phyloP scores from a whole-genome alignment of 2,797 vertebrate species.

The Dryobates pubescens region DNA sequence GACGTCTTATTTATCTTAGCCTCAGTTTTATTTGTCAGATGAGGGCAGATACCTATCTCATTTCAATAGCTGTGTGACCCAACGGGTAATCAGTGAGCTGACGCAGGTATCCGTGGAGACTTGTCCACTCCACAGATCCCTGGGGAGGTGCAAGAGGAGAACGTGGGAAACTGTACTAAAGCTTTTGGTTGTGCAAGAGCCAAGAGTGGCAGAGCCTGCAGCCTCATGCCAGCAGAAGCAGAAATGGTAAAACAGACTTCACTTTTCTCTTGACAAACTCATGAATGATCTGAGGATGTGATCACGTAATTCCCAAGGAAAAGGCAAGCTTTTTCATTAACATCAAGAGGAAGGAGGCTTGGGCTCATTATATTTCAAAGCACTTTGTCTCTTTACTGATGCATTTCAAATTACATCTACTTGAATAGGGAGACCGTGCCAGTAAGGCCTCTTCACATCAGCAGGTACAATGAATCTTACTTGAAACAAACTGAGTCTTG shows the following conservation, averaged over 20 bases:
- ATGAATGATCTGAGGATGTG: neutral
- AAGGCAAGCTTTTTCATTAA: neutral
- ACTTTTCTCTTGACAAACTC: neutral
- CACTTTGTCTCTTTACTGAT: neutral
- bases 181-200: neutral
- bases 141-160: neutral
- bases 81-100: neutral
- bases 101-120: fast-evolving
- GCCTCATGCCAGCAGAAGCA: neutral
- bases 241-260: neutral
- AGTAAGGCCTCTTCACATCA: neutral
- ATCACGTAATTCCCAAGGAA: neutral
- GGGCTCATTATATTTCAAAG: neutral
- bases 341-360: neutral
- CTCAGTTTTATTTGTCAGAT: constrained; percentile 10
- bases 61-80: neutral
- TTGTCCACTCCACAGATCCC: neutral
- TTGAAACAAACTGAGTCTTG: neutral
- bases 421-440: neutral
- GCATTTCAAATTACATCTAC: neutral
- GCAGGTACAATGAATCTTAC: neutral
- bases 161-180: neutral
- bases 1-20: neutral
- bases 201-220: neutral
- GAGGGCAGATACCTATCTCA: constrained; percentile 8